Conservation (phyloP, 2,888 invertebrate species). For the Lissocephala sabroskyi region DNA sequence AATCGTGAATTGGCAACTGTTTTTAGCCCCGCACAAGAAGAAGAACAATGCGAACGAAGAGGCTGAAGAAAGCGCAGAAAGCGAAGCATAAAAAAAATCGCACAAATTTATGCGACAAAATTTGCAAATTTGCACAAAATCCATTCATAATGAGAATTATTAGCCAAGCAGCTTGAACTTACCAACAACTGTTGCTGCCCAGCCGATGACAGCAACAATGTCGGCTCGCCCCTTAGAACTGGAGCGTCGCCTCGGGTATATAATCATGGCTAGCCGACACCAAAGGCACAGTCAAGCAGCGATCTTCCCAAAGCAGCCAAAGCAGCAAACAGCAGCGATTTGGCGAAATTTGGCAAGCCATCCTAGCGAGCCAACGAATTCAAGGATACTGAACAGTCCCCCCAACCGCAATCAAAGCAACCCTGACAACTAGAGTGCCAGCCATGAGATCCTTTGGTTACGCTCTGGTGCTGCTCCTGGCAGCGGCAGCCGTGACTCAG, state of each 20-base stretch:
- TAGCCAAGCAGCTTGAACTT: conserved; percentile 14
- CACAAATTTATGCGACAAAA: conserved; percentile 47
- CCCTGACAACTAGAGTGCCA: neutral
- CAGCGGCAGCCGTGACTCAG: conserved; percentile 26
- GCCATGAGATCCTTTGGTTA: conserved; percentile 32
- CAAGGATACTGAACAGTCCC: too few relatives aligned
- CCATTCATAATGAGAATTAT: conserved; percentile 36
- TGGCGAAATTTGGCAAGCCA: too few relatives aligned
- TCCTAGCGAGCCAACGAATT: conserved; percentile 4
- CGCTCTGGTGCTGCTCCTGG: conserved; percentile 27
- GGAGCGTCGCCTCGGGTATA: conserved; percentile 39
- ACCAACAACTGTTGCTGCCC: conserved; percentile 1
- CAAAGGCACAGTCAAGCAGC: conserved; percentile 46
- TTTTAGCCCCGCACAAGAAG: too few relatives aligned
- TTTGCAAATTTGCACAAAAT: conserved; percentile 32
- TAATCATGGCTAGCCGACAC: conserved; percentile 30
- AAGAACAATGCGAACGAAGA: too few relatives aligned
- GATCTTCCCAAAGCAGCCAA: conserved; percentile 34
- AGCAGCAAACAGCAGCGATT: conserved; percentile 5
- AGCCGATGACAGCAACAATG: conserved; percentile 5
- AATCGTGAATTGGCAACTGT: too few relatives aligned
- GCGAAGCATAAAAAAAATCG: too few relatives aligned
- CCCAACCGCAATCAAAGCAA: too few relatives aligned
- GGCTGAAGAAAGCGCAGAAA: too few relatives aligned
- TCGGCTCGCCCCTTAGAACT: conserved; percentile 10